Conservation (phyloP, 2,113 vertebrate genomes). For the Pongo pygmaeus region DNA sequence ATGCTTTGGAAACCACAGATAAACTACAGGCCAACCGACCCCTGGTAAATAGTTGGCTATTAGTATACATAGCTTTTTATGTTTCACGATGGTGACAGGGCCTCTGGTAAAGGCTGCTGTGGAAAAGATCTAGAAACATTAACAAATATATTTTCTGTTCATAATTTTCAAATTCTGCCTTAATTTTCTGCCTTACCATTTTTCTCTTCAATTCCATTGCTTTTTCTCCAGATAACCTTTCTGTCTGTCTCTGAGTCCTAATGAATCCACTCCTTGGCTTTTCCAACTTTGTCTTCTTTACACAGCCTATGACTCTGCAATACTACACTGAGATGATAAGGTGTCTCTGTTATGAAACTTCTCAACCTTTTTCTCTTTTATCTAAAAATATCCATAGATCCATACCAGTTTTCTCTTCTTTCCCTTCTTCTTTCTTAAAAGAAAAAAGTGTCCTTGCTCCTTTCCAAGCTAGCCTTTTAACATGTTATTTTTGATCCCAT, state of each 20-base stretch:
- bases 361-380: not conserved
- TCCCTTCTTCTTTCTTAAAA: not conserved
- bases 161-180: conserved; percentile 7
- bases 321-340: not conserved
- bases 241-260: not conserved
- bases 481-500: not conserved
- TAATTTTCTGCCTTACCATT: not conserved
- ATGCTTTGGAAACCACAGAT: not conserved
- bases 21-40: not conserved
- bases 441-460: not conserved
- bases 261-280: not conserved
- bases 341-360: not conserved
- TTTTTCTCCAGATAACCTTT: not conserved
- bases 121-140: conserved; percentile 6
- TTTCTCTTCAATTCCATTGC: not conserved
- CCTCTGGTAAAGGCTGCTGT: not conserved
- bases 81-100: not conserved
- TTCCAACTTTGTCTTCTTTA: not conserved
- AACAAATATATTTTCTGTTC: not conserved
- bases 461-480: not conserved
- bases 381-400: not conserved
- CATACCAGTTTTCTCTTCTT: not conserved
- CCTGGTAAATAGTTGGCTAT: not conserved
- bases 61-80: not conserved
- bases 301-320: not conserved